Conservation (phyloP, 2,113 vertebrate species). For the Pituophis catenifer region DNA sequence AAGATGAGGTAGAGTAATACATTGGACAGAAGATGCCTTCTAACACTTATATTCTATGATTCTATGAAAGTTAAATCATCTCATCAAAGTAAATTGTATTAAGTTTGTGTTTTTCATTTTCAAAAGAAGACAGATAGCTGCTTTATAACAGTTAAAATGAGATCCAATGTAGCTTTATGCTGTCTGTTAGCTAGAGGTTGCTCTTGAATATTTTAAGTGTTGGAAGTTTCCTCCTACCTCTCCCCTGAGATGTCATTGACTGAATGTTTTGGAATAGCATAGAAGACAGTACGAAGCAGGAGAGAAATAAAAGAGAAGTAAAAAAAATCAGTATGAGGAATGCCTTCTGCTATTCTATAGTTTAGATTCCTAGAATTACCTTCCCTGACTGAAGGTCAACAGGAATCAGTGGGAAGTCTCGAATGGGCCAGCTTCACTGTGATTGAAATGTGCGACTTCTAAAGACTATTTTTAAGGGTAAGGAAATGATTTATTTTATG, state of each 20-base stretch:
- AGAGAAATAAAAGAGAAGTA: not conserved
- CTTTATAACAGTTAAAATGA: not conserved
- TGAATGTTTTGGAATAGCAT: not conserved
- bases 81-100: not conserved
- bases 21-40: not conserved
- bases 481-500: not conserved
- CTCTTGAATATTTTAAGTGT: not conserved
- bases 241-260: not conserved
- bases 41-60: not conserved
- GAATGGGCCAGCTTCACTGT: not conserved
- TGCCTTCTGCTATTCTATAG: not conserved
- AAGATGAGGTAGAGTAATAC: not conserved
- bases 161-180: not conserved
- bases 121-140: not conserved
- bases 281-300: not conserved
- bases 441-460: not conserved
- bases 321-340: not conserved
- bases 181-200: not conserved
- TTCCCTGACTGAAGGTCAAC: not conserved
- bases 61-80: conserved; percentile 11
- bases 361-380: not conserved
- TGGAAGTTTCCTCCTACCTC: not conserved
- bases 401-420: not conserved
- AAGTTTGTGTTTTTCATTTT: not conserved
- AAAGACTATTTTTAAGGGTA: not conserved